phyloP scores from a whole-genome alignment of 2,113 vertebrate species.

The Tonatia bakeri region DNA sequence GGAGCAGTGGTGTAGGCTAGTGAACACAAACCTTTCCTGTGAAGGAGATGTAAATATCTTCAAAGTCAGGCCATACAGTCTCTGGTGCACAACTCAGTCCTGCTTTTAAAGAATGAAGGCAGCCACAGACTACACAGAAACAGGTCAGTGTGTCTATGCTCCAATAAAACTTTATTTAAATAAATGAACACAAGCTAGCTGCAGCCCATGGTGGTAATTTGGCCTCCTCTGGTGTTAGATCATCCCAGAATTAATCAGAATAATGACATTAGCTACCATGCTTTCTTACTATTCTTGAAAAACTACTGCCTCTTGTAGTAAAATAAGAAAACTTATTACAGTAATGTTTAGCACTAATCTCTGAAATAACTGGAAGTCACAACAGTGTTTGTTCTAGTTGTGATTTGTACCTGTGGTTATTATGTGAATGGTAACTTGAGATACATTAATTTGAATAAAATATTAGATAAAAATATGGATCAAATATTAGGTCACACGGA shows the following conservation, averaged over 20 bases:
- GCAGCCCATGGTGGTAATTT: background rate
- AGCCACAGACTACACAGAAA: background rate
- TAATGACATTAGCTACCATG: background rate
- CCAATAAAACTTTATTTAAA: background rate
- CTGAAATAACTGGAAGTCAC: background rate
- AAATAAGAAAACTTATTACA: background rate
- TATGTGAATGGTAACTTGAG: background rate
- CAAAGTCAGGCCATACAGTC: background rate
- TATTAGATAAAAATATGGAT: background rate
- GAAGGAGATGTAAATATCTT: background rate
- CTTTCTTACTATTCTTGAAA: background rate
- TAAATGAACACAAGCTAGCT: background rate
- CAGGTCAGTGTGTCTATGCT: background rate
- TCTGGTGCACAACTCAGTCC: background rate
- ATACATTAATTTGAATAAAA: background rate
- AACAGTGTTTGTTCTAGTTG: no score
- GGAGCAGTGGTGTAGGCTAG: background rate
- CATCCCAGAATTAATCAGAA: background rate
- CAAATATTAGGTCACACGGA: background rate
- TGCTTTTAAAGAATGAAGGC: background rate
- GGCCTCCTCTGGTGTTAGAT: background rate
- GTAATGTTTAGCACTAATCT: background rate
- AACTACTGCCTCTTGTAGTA: background rate
- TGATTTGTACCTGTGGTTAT: background rate
- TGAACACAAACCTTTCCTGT: background rate